Conservation (phyloP, 2,797 vertebrate genomes). For the Prionace glauca region DNA sequence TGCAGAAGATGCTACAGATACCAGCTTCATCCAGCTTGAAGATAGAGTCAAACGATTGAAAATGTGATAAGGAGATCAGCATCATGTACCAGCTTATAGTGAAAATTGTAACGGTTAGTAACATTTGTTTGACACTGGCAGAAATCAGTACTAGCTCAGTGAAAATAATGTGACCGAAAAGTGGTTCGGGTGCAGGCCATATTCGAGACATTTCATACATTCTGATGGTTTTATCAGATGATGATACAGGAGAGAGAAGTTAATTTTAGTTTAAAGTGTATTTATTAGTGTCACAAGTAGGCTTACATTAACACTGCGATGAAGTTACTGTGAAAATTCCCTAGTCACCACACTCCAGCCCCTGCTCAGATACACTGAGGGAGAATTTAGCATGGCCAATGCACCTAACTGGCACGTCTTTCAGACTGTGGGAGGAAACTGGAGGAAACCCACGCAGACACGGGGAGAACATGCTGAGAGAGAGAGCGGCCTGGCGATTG, state of each 20-base stretch:
- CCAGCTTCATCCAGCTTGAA: neutral
- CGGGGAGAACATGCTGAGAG: neutral
- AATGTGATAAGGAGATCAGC: neutral
- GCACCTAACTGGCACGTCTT: too few relatives aligned
- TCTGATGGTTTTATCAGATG: neutral
- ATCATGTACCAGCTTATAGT: neutral
- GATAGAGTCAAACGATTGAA: neutral
- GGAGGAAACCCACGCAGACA: too few relatives aligned
- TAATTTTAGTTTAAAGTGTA: too few relatives aligned
- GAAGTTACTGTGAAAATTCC: too few relatives aligned
- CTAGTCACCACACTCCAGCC: too few relatives aligned
- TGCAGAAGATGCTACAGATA: neutral
- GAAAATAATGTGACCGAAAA: neutral
- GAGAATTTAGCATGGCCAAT: too few relatives aligned
- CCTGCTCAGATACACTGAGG: too few relatives aligned
- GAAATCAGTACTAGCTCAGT: neutral
- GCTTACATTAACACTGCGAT: too few relatives aligned
- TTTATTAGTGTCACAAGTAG: too few relatives aligned
- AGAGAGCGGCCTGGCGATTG: neutral
- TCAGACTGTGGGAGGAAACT: too few relatives aligned
- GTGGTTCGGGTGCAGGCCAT: neutral
- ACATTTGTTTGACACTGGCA: neutral
- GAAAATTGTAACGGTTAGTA: neutral
- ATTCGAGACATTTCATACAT: neutral
- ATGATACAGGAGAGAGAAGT: neutral